Base-by-base conservation (phyloP, 2,113 vertebrate genomes). In the Choloepus hoffmanni region DNA sequence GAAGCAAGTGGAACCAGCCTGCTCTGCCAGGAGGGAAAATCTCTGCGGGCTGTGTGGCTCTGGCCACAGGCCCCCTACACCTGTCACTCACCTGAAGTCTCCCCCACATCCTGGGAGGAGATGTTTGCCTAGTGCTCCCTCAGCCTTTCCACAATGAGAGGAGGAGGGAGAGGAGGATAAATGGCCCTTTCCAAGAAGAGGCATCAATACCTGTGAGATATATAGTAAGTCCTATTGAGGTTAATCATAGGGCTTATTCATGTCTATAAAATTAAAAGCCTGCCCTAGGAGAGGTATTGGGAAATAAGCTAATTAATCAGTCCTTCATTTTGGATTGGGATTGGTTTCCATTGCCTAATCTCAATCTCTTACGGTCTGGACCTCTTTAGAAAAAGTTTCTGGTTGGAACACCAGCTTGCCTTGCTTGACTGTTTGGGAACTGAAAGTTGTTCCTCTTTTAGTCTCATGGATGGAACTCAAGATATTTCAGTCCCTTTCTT, bases 1-100 rank as follows among this genome's bases (percentile, higher is more conserved):
- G 73, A 26, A 63, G 95, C 92, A 81, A 96, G 97, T 62, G 77
- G 79, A 96, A 94, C 90, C 96, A 92, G 74, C 73, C 84, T 76
- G 60, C 60, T 50, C 70, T 26, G 70, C 45, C 45, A 77, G 62
- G 30, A 86, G 89, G 83, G 58, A 33, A 45, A 60, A 40, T 14
- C 18, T 95, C 55, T 70, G 67, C 23, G 0, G 55, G 92, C 82
- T 28, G 88, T 7, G 60, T 24, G 90, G 90, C 87, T 50, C 92
- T 50, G 26, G 86, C 93, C 28, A 14, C 43, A 0, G 2, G 70
- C 50, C 79, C 50, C 24, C 65, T 55, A 76, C 94, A 92, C 93
- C 93, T 89, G 96, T 73, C 76, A 45, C 91, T 89, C 89, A 43
- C 65, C 85, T 70, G 70, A 50, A n/a, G 63, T 95, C 87, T 91